These are phyloP conservation scores for Schrankia costaestrigalis DNA, from an alignment of 2,888 invertebrate species.

Conservation along the genomic window DNA sequence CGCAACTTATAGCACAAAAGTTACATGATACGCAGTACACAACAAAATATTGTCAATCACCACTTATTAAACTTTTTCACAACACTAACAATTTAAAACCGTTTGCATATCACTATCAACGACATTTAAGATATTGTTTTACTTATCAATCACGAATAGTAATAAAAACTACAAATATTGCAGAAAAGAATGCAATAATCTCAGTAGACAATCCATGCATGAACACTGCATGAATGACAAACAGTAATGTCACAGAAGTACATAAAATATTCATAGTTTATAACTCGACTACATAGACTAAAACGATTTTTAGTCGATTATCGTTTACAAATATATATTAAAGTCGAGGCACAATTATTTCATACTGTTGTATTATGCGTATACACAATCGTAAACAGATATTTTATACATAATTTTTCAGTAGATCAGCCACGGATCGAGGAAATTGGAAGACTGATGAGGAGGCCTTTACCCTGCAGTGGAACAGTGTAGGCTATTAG, in stretches of 20 bases:
- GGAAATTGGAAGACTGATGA: too few species aligned
- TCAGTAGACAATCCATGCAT: constrained; percentile 43
- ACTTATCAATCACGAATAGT: constrained; percentile 20
- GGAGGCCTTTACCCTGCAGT: too few species aligned
- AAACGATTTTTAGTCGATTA: too few species aligned
- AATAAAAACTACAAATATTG: constrained; percentile 19
- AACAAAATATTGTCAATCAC: constrained; percentile 49
- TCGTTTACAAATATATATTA: too few species aligned
- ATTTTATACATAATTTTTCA: too few species aligned
- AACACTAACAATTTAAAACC: constrained; percentile 22
- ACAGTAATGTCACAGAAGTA: not conserved
- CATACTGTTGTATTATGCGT: too few species aligned
- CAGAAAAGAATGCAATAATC: constrained; percentile 40
- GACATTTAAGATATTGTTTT: constrained; percentile 29
- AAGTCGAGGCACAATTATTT: too few species aligned
- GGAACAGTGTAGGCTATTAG: too few species aligned
- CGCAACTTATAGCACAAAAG: constrained; percentile 70
- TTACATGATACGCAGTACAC: constrained; percentile 69
- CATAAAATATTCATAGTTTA: too few species aligned
- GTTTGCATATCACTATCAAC: constrained; percentile 25
- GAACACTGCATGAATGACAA: constrained; percentile 37
- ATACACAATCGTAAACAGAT: too few species aligned
- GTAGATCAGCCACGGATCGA: too few species aligned
- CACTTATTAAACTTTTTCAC: constrained; percentile 31
- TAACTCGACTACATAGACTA: too few species aligned